Base-by-base conservation (phyloP, 2,888 invertebrate genomes). In the Nebria brevicollis region DNA sequence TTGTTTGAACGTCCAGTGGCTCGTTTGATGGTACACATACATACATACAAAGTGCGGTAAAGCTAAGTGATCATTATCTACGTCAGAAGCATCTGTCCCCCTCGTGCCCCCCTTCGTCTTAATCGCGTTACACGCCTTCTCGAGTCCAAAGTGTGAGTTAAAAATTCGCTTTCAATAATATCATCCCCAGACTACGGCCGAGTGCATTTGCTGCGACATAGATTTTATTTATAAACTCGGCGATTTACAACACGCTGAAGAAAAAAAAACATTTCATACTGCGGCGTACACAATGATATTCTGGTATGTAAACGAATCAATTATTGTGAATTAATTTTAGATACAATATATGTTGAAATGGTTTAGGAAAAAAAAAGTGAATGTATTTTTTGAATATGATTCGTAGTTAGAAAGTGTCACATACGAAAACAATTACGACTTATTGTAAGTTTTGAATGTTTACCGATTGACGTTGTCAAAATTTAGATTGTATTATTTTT, bases 61-160 rank as follows among this genome's bases (percentile, higher is more conserved):
- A 83, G 84, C 75, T 72, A 84, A 85, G 83, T 83, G 84, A 84
- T 84, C 83, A 84, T 84, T 83, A 84, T 84, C 83, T 72, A 77
- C 78, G 78, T 73, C 70, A 78, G 78, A 77, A 82, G 84, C 85
- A 85, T 84, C 84, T 84, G 85, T 83, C 83, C 84, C 83, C 83
- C 70, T 8, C n/a, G 10, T 11, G 7, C 54, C 54, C 54, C 54
- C 65, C 70, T 26, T 34, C 81, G 83, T 84, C 84, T 83, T 85
- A 85, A 85, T 85, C 85, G 85, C 83, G 85, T 85, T 85, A 84
- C 84, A 85, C 85, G 85, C 85, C 82, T 84, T 85, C 85, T 85
- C 85, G 85, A 84, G 84, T 85, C 83, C 83, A 83, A 84, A 84
- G 85, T 85, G 85, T 84, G 77, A 83, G 84, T 84, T 84, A 85